Evolutionary conservation across 2,113 vertebrate species (phyloP), one percentile per base, ranked within the genome.

Genomic region (cat (Felis catus)): DNA sequence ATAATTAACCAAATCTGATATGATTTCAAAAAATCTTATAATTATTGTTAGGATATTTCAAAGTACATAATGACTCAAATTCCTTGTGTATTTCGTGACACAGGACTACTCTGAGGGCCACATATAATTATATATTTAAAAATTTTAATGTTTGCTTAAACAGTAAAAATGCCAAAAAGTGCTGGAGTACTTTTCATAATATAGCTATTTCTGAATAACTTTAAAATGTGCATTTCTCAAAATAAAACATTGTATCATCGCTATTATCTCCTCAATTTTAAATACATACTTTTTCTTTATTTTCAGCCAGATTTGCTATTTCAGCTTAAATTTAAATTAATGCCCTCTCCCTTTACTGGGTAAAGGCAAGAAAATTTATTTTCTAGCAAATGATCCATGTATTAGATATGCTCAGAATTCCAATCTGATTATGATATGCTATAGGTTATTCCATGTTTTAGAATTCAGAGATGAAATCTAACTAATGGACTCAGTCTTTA

Each of bases 41-140:
- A 58, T 91, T 76, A 79, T 74, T 25, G 91, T 86, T 68, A 97
- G 61, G 48, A 81, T 92, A 94, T 94, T 55, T 82, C 79, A 23
- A 95, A 94, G 68, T 81, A 78, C 13, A 48, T 6, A 51, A 29
- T 81, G 74, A 87, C 36, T 87, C 13, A 70, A 90, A 73, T 94
- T 45, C 13, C 51, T 76, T 91, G 4, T 29, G 33, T 88, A 94
- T 85, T 96, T 95, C 23, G 39, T 74, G 78, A 92, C 14, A 48
- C 7, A 65, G 21, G 23, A 63, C 55, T 87, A 71, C 29, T 86
- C 83, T 90, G 45, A 91, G 58, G 70, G 33, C 55, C 81, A 93
- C 8, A 25, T 90, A 70, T 96, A 97, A 98, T 66, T 68, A 61
- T 82, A 83, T 91, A 93, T 92, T 92, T 98, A 95, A 87, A 97